A percentile compares a stretch with the other conserved stretches of the same genome.
These are phyloP conservation scores for Pachydiplax longipennis DNA, from an alignment of 2,888 invertebrate species.

Conservation along the genomic window DNA sequence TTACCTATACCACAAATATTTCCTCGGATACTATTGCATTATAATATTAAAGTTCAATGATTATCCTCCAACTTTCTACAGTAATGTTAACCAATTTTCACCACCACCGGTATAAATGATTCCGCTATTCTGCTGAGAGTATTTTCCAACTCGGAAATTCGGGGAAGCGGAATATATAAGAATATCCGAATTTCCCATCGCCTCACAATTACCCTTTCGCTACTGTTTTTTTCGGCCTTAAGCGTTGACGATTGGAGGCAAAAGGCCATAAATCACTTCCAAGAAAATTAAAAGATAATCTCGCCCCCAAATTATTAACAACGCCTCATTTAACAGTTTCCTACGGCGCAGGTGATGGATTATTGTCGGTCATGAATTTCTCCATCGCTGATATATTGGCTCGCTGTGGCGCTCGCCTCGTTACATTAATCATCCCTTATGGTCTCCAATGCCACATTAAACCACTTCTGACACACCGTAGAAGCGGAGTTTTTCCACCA, in stretches of 20 bases:
- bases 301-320: slow-evolving; percentile 6
- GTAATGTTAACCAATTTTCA: no score
- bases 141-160: neutral
- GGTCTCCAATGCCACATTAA: neutral
- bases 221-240: neutral
- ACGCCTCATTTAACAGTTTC: neutral
- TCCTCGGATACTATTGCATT: no score
- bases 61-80: no score
- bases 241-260: neutral
- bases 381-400: neutral
- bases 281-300: slow-evolving; percentile 35
- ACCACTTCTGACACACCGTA: neutral
- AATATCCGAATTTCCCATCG: neutral
- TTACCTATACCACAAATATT: no score
- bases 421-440: neutral
- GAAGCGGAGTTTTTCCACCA: neutral
- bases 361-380: neutral
- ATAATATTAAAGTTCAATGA: no score
- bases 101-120: no score
- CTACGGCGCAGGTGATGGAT: neutral
- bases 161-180: neutral
- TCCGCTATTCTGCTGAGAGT: no score
- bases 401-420: neutral
- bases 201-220: neutral
- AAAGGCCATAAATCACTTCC: neutral